phyloP scores from a whole-genome alignment of 1,140 invertebrate genomes.

The Stegodyphus dumicola region DNA sequence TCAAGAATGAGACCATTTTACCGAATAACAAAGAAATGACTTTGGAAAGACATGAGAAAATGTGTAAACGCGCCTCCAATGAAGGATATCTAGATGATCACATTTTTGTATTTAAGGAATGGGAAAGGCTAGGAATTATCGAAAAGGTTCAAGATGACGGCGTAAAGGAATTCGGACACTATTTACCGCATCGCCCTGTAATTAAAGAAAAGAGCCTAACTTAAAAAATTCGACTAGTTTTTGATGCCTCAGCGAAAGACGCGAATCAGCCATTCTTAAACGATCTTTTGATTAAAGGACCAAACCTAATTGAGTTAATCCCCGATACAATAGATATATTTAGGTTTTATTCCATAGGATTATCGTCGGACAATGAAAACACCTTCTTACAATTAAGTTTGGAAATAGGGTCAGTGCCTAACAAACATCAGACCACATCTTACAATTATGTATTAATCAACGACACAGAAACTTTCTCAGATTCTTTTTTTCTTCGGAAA shows the following conservation, averaged over 20 bases:
- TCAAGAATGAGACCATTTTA: neutral
- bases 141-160: slow-evolving; percentile 29
- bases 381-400: slow-evolving; percentile 69
- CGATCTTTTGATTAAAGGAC: slow-evolving; percentile 56
- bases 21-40: neutral
- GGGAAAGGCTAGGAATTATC: slow-evolving; percentile 27
- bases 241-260: slow-evolving; percentile 63
- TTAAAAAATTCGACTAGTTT: slow-evolving; percentile 63
- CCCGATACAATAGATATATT: slow-evolving; percentile 67
- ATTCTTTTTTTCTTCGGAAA: neutral
- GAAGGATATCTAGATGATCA: too few species aligned
- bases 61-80: neutral
- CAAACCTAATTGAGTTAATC: slow-evolving; percentile 66
- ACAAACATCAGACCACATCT: too few species aligned
- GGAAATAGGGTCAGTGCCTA: too few species aligned
- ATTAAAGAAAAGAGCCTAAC: slow-evolving; percentile 60
- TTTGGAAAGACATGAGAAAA: slow-evolving; percentile 10
- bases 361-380: slow-evolving; percentile 63
- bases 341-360: slow-evolving; percentile 65
- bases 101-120: slow-evolving; percentile 2
- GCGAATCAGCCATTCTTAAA: slow-evolving; percentile 50
- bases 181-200: slow-evolving; percentile 63
- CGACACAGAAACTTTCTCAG: neutral
- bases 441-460: too few species aligned
- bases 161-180: slow-evolving; percentile 26